These are phyloP conservation scores for Drosophila paramelanica DNA, from an alignment of 2,888 invertebrate species.

Conservation along the genomic window DNA sequence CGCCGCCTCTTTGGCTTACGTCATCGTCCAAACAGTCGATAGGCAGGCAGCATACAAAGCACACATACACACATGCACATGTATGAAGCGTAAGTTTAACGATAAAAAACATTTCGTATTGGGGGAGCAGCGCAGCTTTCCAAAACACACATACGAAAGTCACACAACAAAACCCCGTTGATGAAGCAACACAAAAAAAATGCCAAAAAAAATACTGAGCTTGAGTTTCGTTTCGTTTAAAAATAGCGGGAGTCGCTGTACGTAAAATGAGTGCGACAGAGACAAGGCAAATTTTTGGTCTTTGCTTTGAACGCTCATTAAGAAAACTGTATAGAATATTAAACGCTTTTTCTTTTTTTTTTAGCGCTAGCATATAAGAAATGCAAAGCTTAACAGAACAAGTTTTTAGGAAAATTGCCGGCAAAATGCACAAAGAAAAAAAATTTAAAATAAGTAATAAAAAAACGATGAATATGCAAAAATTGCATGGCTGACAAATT, in stretches of 20 bases:
- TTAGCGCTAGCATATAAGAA: slow-evolving; percentile 44
- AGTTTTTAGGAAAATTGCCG: slow-evolving; percentile 56
- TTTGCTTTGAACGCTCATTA: slow-evolving; percentile 70
- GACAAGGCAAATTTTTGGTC: slow-evolving; percentile 45
- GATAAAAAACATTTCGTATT: slow-evolving; percentile 71
- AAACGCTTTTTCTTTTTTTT: slow-evolving; percentile 50
- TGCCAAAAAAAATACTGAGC: slow-evolving; percentile 51
- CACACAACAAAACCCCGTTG: slow-evolving; percentile 70
- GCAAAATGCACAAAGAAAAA: slow-evolving; percentile 51
- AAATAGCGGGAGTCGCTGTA: slow-evolving; percentile 70
- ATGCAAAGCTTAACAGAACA: slow-evolving; percentile 54
- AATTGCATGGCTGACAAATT: slow-evolving; percentile 54
- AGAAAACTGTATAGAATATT: slow-evolving; percentile 72
- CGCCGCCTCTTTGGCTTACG: slow-evolving; percentile 63
- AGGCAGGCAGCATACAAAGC: slow-evolving; percentile 59
- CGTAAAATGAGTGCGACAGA: slow-evolving; percentile 33
- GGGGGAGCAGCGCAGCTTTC: slow-evolving; percentile 74
- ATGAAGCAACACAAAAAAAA: slow-evolving; percentile 60
- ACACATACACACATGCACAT: slow-evolving; percentile 27
- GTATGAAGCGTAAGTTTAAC: slow-evolving; percentile 40
- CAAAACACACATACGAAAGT: slow-evolving; percentile 65
- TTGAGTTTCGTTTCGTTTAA: slow-evolving; percentile 67
- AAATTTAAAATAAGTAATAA: slow-evolving; percentile 43
- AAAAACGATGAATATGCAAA: slow-evolving; percentile 67
- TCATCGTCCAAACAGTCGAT: slow-evolving; percentile 68